A percentile compares a stretch with the other conserved stretches of the same genome.
These are phyloP conservation scores for Antheraea yamamai DNA, from an alignment of 2,888 invertebrate species.

Conservation along the genomic window DNA sequence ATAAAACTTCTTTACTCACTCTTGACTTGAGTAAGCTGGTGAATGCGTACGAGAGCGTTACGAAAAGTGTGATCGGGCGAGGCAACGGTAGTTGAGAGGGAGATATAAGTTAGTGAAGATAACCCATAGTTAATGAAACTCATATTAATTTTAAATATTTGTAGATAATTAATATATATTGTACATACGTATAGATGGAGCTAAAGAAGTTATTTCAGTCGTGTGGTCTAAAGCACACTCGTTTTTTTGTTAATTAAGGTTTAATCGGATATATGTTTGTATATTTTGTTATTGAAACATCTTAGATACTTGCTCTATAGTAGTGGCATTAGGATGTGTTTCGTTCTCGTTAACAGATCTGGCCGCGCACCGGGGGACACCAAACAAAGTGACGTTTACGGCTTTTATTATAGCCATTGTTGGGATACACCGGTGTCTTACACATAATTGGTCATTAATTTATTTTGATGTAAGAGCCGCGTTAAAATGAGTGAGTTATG, in stretches of 20 bases:
- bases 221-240: too few species aligned
- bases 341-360: constrained; percentile 73
- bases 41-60: too few species aligned
- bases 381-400: constrained; percentile 72
- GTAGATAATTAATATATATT: too few species aligned
- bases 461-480: constrained; percentile 35
- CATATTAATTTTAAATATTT: too few species aligned
- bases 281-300: background rate
- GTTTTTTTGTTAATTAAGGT: background rate
- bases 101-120: too few species aligned
- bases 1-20: too few species aligned
- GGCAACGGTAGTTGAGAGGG: too few species aligned
- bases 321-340: constrained; percentile 62
- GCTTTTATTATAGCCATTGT: constrained; percentile 68
- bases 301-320: constrained; percentile 44
- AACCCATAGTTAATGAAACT: too few species aligned
- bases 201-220: too few species aligned
- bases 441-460: constrained; percentile 58
- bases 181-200: too few species aligned
- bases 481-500: constrained; percentile 21
- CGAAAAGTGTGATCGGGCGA: too few species aligned
- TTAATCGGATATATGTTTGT: background rate
- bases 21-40: too few species aligned
- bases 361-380: constrained; percentile 66
- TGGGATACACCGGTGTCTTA: constrained; percentile 51